Evolutionary conservation across 2,113 vertebrate species (phyloP), one percentile per base, ranked within the genome.

Genomic region (Poeciliopsis retropinna): DNA sequence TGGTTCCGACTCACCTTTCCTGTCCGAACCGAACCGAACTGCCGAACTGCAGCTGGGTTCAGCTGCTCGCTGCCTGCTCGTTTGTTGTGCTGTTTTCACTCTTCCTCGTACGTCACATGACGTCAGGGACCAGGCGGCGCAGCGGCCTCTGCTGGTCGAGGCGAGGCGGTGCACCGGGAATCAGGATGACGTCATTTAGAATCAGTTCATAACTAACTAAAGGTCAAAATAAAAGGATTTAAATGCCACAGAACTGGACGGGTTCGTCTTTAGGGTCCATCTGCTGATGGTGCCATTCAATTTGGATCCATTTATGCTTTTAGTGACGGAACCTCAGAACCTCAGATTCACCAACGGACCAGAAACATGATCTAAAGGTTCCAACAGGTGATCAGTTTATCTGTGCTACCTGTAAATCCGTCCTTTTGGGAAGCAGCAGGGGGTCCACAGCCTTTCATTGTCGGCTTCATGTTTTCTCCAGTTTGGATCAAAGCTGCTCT

Each of bases 61-160:
- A 44, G n/a, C 1, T 15, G 65, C 13, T 39, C 65, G 19, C 70
- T n/a, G 25, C 69, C 67, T 62, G 32, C 60, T 29, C 3, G n/a
- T 29, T 71, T 47, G 69, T 70, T 65, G 31, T 34, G 31, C 4
- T 66, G 28, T n/a, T 67, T 64, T 37, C 17, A 7, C 66, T 83
- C 85, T 91, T 92, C 90, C 90, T 51, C 0, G 0, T 78, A 84
- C 90, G 91, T 91, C 70, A 77, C 0, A 19, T 0, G 31, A 90
- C 88, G 90, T 92, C 78, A 88, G 0, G 12, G 10, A 1, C 4
- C 0, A 3, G 0, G 14, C 0, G 34, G 27, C 28, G 60, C n/a
- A 66, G 73, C 63, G 85, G 34, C 90, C 88, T 83, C 91, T 91
- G 73, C 87, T 67, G 92, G 60, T 0, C 1, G 60, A 30, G 28